Percentiles rank a stretch among this genome's conserved stretches.
phyloP scores from a whole-genome alignment of 2,888 invertebrate species.

The Tortrix viridana region DNA sequence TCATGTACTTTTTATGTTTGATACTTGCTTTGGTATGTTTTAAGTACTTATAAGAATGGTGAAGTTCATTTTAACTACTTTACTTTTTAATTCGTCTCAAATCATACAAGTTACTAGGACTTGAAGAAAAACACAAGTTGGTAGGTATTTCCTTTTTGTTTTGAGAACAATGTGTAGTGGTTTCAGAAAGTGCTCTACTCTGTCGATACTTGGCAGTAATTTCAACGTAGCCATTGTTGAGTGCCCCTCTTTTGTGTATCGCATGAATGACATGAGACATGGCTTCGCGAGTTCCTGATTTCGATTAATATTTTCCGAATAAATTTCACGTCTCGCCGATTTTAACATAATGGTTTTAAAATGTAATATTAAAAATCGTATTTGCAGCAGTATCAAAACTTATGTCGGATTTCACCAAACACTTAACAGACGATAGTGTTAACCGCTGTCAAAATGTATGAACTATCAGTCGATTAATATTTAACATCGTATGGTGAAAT shows the following conservation, averaged over 20 bases:
- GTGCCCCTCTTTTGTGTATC: slow-evolving; percentile 57
- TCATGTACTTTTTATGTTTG: no score
- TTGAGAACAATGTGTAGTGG: slow-evolving; percentile 53
- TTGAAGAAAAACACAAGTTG: slow-evolving; percentile 11
- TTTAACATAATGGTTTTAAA: background rate
- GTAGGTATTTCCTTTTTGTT: slow-evolving; percentile 51
- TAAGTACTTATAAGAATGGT: no score
- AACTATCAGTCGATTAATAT: no score
- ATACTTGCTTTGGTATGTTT: no score
- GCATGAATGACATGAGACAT: slow-evolving; percentile 55
- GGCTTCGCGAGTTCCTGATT: slow-evolving; percentile 53
- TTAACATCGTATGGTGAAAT: no score
- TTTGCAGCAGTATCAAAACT: background rate
- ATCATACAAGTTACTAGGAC: background rate
- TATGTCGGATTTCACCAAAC: background rate
- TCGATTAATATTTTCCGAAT: slow-evolving; percentile 45
- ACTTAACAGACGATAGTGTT: no score
- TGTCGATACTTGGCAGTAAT: slow-evolving; percentile 62
- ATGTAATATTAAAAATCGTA: background rate
- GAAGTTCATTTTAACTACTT: no score
- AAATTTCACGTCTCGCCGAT: slow-evolving; percentile 19
- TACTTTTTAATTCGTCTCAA: background rate
- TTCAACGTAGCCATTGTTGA: slow-evolving; percentile 61
- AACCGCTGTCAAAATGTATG: no score
- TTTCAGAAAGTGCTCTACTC: slow-evolving; percentile 58